Evolutionary conservation across 2,888 invertebrate genomes (phyloP).

Genomic region (Mylabris sibirica): DNA sequence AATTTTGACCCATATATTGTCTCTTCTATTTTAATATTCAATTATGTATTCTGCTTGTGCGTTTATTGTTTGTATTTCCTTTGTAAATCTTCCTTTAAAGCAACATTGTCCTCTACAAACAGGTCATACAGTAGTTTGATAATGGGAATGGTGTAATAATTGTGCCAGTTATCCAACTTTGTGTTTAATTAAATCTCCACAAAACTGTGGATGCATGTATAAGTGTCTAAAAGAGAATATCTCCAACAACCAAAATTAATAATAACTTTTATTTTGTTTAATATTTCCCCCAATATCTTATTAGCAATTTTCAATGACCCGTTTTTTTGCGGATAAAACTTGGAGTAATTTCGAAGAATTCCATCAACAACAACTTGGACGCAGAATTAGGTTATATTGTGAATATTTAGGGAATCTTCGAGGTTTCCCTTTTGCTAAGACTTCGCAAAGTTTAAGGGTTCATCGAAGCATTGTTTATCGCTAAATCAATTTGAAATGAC

Average conservation of each 20-base stretch:
- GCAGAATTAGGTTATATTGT: not conserved
- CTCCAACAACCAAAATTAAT: no score
- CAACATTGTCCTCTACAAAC: not conserved
- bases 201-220: not conserved
- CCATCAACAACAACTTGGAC: no score
- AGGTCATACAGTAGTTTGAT: not conserved
- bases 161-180: not conserved
- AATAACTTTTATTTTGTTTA: no score
- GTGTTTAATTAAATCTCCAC: not conserved
- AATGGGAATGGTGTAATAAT: not conserved
- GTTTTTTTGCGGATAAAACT: not conserved
- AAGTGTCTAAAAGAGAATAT: no score
- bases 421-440: not conserved
- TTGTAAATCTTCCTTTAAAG: not conserved
- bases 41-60: not conserved
- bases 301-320: not conserved
- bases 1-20: constrained; percentile 1
- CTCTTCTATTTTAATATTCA: not conserved
- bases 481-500: not conserved
- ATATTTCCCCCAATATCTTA: not conserved
- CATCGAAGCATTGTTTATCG: not conserved
- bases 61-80: constrained; percentile 5
- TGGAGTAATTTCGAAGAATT: not conserved
- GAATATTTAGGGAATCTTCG: not conserved
- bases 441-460: not conserved